These are phyloP conservation scores for Hipposideros armiger DNA, from an alignment of 2,113 vertebrate genomes.

Conservation along the genomic window DNA sequence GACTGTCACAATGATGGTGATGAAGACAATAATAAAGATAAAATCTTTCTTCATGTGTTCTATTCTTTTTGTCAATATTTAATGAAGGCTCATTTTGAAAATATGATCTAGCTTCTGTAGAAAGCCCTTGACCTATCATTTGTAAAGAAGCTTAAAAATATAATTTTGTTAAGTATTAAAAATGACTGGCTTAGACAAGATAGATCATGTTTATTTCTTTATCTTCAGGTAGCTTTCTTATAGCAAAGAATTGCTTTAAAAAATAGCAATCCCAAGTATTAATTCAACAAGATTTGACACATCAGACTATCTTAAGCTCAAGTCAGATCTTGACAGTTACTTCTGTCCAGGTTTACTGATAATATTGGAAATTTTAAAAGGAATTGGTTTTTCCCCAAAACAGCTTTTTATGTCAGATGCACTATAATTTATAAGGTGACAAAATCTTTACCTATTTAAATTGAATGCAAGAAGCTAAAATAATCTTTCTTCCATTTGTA, in stretches of 20 bases:
- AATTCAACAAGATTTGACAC: background rate
- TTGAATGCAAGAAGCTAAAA: slow-evolving; percentile 48
- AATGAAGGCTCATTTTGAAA: slow-evolving; percentile 13
- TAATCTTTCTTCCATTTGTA: slow-evolving; percentile 56
- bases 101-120: background rate
- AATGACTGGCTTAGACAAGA: slow-evolving; percentile 10
- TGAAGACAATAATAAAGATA: background rate
- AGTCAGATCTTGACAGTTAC: background rate
- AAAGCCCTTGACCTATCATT: slow-evolving; percentile 14
- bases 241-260: background rate
- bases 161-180: background rate
- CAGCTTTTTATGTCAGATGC: background rate
- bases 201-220: background rate
- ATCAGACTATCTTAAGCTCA: background rate
- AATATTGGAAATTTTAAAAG: background rate
- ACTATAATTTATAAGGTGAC: slow-evolving; percentile 59
- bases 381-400: background rate
- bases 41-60: background rate
- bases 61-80: background rate
- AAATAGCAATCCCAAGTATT: background rate
- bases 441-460: slow-evolving; percentile 29
- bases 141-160: slow-evolving; percentile 14
- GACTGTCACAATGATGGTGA: background rate
- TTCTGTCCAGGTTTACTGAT: background rate
- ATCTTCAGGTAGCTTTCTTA: background rate